A percentile compares a stretch with the other conserved stretches of the same genome.
These are phyloP conservation scores for Felis chaus DNA, from an alignment of 2,113 vertebrate species.

Conservation along the genomic window DNA sequence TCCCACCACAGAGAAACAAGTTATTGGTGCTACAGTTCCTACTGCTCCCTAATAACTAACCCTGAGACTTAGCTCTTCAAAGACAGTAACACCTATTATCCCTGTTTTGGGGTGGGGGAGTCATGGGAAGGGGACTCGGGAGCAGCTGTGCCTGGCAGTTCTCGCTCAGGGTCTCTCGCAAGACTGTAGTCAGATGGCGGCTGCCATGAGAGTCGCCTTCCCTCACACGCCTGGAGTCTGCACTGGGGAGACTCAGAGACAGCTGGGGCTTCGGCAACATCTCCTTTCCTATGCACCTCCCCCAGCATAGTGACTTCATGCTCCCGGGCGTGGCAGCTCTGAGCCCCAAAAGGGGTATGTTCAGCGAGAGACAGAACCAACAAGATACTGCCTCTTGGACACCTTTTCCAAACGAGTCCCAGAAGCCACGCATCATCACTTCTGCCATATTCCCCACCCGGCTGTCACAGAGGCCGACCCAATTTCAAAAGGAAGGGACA, in stretches of 20 bases:
- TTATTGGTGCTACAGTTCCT: not conserved
- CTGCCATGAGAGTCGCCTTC: not conserved
- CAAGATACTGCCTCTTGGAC: not conserved
- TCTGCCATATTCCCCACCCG: not conserved
- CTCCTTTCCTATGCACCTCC: not conserved
- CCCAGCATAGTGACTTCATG: not conserved
- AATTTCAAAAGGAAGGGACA: too few relatives aligned
- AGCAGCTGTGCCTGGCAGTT: not conserved
- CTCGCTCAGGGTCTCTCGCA: not conserved
- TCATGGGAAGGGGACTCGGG: not conserved
- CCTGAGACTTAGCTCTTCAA: not conserved
- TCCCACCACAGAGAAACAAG: not conserved
- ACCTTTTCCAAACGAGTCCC: not conserved
- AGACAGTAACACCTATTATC: not conserved
- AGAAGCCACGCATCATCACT: not conserved
- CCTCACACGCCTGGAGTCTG: not conserved
- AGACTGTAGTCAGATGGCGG: not conserved
- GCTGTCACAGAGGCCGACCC: not conserved
- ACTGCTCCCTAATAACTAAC: not conserved
- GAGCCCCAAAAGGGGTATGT: not conserved
- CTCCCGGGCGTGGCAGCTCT: not conserved
- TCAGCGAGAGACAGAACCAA: fast-evolving
- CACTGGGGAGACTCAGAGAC: not conserved
- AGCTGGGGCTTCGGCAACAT: too few relatives aligned
- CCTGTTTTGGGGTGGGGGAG: not conserved